phyloP scores from a whole-genome alignment of 2,113 vertebrate species.

The Nansenia antarctica region DNA sequence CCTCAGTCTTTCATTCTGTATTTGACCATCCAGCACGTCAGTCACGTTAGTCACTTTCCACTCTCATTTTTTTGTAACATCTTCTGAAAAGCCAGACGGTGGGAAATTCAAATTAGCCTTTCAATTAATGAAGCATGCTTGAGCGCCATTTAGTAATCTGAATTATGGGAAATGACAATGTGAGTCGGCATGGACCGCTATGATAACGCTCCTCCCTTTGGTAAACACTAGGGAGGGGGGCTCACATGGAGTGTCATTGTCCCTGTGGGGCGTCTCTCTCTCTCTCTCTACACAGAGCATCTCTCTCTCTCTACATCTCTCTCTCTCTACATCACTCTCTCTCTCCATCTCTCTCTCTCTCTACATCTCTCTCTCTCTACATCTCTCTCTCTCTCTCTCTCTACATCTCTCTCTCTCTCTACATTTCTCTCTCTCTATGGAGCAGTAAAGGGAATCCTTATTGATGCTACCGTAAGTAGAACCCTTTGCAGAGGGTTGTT shows the following conservation, averaged over 20 bases:
- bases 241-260: conserved; percentile 22
- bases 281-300: no score
- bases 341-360: no score
- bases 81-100: conserved; percentile 36
- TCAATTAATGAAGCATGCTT: conserved; percentile 58
- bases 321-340: no score
- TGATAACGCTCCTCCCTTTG: conserved; percentile 52
- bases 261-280: conserved; percentile 10
- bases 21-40: no score
- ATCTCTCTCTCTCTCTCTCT: no score
- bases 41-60: conserved; percentile 25
- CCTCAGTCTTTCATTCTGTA: conserved; percentile 14
- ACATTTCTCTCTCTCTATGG: no score
- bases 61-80: conserved; percentile 37
- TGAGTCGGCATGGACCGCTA: conserved; percentile 41
- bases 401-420: no score
- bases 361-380: no score
- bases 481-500: no score
- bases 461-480: no score
- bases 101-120: conserved; percentile 51
- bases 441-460: no score
- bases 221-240: conserved; percentile 51
- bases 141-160: conserved; percentile 48
- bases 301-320: no score
- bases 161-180: conserved; percentile 51